Evolutionary conservation across 1,140 invertebrate genomes (phyloP), one percentile per base, ranked within the genome.

Genomic region (Bemisia tabaci): DNA sequence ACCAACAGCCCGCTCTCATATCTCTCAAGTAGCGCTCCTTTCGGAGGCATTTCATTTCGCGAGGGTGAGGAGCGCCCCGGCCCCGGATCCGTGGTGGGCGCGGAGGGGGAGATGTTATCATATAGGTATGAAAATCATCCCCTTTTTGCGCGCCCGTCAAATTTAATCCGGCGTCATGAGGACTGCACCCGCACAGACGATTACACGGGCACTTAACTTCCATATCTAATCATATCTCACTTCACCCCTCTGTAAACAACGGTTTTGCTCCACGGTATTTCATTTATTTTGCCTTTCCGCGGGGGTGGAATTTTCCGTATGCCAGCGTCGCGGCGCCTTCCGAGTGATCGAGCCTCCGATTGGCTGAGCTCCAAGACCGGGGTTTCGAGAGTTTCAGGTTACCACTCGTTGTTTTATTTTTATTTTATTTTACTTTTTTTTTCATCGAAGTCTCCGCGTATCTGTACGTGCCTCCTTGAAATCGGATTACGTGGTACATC

Each of bases 271-370:
- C 33, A 5, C 33, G 33, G 33, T 48, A 48, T 48, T 48, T 48
- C 33, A 48, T 48, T 48, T 48, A 48, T 48, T 48, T 48, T 48
- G n/a, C n/a, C n/a, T n/a, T n/a, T n/a, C n/a, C n/a, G n/a, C n/a
- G n/a, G n/a, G n/a, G n/a, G n/a, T n/a, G n/a, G n/a, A n/a, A n/a
- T n/a, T n/a, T n/a, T n/a, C n/a, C n/a, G n/a, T n/a, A n/a, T n/a
- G n/a, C n/a, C n/a, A n/a, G n/a, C n/a, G n/a, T n/a, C n/a, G n/a
- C n/a, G n/a, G n/a, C n/a, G n/a, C n/a, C n/a, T n/a, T n/a, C n/a
- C n/a, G n/a, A n/a, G n/a, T n/a, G n/a, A n/a, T n/a, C n/a, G n/a
- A n/a, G n/a, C n/a, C n/a, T n/a, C n/a, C n/a, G n/a, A n/a, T n/a
- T n/a, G n/a, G n/a, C n/a, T n/a, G n/a, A n/a, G n/a, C n/a, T n/a